Evolutionary conservation across 2,797 vertebrate genomes (phyloP).

Genomic region (Rhincodon typus): DNA sequence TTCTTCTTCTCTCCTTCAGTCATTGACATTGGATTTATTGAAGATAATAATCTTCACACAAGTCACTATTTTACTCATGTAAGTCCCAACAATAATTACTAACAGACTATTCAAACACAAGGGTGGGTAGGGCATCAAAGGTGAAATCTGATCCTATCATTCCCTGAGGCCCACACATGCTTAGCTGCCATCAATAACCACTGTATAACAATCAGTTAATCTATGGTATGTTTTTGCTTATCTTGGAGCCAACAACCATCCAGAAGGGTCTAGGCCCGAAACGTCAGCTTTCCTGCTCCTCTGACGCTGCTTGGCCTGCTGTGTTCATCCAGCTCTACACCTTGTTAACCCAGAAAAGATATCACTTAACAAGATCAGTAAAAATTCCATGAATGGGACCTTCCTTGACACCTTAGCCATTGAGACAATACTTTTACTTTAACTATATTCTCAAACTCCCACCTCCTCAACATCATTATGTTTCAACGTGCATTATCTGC

Average conservation of each 20-base stretch:
- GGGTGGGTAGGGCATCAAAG: neutral
- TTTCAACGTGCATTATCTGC: neutral
- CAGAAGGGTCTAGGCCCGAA: too few relatives aligned
- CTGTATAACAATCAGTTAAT: neutral
- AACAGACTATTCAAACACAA: neutral
- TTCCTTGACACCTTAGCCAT: conserved; percentile 45
- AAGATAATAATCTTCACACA: neutral
- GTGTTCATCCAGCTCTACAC: too few relatives aligned
- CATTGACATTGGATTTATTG: neutral
- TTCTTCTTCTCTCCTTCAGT: neutral
- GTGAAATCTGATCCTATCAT: neutral
- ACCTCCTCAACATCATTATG: neutral
- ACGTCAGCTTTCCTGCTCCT: too few relatives aligned
- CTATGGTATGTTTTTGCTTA: neutral
- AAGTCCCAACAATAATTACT: neutral
- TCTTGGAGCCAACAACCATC: neutral
- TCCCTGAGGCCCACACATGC: neutral
- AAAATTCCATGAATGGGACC: neutral
- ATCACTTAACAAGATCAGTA: neutral
- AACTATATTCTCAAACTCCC: neutral
- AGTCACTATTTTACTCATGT: neutral
- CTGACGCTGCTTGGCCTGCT: too few relatives aligned
- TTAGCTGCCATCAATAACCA: neutral
- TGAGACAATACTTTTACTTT: conserved; percentile 41
- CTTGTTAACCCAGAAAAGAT: too few relatives aligned